Conservation (phyloP, 1,140 invertebrate species). For the Brachionus rotundiformis region DNA sequence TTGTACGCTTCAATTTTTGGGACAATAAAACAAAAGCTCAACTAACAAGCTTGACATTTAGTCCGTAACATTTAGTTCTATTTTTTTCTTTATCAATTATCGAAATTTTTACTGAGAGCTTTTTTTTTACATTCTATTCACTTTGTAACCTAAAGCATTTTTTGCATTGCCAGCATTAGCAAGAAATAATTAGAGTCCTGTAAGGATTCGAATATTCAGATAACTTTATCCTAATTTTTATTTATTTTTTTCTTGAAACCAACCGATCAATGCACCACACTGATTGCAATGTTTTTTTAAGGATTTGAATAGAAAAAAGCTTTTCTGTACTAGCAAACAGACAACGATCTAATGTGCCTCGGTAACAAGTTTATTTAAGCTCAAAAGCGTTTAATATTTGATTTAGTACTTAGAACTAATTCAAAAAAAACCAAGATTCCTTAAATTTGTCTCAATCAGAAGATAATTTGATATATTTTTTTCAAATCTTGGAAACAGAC, state of each 20-base stretch:
- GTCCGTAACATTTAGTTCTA: not conserved
- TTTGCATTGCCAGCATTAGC: not conserved
- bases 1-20: not conserved
- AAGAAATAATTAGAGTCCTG: conserved; percentile 1
- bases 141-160: not conserved
- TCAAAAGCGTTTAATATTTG: not conserved
- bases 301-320: conserved; percentile 10
- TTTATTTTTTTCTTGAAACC: conserved; percentile 7
- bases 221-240: not conserved
- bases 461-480: not conserved
- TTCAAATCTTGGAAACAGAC: too few relatives aligned
- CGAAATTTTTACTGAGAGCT: not conserved
- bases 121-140: conserved; percentile 18
- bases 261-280: conserved; percentile 1
- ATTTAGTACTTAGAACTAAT: not conserved
- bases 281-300: not conserved
- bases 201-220: conserved; percentile 8
- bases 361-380: not conserved
- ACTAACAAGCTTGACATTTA: conserved; percentile 39
- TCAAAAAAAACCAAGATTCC: not conserved
- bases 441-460: not conserved
- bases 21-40: not conserved
- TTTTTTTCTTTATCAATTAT: not conserved
- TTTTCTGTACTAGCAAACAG: not conserved
- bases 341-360: not conserved